These are phyloP conservation scores for Melinaea marsaeus DNA, from an alignment of 2,888 invertebrate genomes.

Conservation along the genomic window DNA sequence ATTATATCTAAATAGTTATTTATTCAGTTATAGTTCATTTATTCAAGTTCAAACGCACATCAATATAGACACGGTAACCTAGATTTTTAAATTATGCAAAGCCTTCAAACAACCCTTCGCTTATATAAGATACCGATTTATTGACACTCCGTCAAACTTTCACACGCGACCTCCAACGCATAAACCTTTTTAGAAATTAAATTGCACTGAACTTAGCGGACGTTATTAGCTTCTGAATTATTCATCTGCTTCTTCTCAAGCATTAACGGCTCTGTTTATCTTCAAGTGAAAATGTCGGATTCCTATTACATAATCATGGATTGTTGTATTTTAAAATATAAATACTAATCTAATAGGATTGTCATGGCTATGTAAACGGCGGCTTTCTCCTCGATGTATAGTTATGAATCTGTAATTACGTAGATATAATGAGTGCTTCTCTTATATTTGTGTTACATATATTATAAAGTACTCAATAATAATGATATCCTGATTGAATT, in stretches of 20 bases:
- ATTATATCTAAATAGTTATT: not conserved
- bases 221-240: conserved; percentile 39
- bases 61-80: not conserved
- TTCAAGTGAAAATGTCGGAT: not conserved
- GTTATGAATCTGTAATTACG: too few relatives aligned
- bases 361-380: too few relatives aligned
- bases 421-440: too few relatives aligned
- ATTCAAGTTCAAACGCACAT: not conserved
- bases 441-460: too few relatives aligned
- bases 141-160: conserved; percentile 25
- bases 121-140: conserved; percentile 18
- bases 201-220: conserved; percentile 32
- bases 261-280: conserved; percentile 13
- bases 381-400: too few relatives aligned
- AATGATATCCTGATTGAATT: conserved; percentile 38
- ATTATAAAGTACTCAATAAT: conserved; percentile 38
- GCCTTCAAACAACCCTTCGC: conserved; percentile 10
- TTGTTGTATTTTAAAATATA: too few relatives aligned
- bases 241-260: conserved; percentile 30
- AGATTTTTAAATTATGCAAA: conserved; percentile 8
- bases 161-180: conserved; percentile 26
- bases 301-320: not conserved
- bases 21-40: not conserved
- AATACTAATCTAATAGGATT: too few relatives aligned
- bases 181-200: conserved; percentile 39